Evolutionary conservation across 2,888 invertebrate species (phyloP), one percentile per base, ranked within the genome.

Genomic region (Microplitis manilae): DNA sequence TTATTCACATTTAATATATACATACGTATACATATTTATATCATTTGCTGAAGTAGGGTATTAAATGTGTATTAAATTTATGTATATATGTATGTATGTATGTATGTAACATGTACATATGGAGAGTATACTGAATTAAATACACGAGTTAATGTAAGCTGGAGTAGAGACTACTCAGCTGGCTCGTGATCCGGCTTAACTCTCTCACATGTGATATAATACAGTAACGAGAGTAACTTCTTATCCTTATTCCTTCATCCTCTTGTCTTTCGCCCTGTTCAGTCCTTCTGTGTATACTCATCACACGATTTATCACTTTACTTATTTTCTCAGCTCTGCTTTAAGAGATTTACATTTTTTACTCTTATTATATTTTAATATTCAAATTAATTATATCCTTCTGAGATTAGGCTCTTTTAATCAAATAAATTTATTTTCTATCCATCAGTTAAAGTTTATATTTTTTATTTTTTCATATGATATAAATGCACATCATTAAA

Each of bases 201-300:
- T 50, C 50, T 50, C 50, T 50, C 50, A 50, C 50, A 50, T 50
- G 50, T 50, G 50, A 50, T 50, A 50, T 50, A 50, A 50, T 50
- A 50, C 50, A 50, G 50, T 50, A 50, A 50, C 50, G 50, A 50
- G 50, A 50, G 50, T 50, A 50, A 50, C 50, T 50, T 13, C 50
- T 50, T 50, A 50, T 50, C 50, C 50, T 50, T 50, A 50, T 50
- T 61, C 68, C 65, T 74, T 69, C 72, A 72, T 76, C 69, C 68
- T 70, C 72, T 64, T 73, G 17, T 69, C 38, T 75, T 61, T 40
- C 68, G 62, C 65, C 38, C 50, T 50, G 50, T 50, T 13, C 50
- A 50, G 13, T 50, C 50, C 50, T 50, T 50, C 50, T 50, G 50
- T 50, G 50, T 50, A 30, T 30, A 50, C 50, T 50, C 50, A 50